Conservation (phyloP, 2,888 invertebrate species). For the Conistra vaccinii region DNA sequence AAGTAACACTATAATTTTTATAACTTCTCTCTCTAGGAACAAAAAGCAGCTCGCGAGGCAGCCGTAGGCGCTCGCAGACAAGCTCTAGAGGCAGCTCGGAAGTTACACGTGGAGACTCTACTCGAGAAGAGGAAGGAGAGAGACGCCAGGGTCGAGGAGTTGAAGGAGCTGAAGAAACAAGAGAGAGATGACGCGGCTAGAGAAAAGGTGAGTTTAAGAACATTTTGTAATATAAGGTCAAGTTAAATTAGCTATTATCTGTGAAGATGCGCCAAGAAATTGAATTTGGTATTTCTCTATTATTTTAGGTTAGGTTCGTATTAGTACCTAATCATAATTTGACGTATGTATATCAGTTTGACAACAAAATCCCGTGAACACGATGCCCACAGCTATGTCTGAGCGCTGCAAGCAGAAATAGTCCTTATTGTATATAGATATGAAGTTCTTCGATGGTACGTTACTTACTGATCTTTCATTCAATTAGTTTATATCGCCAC, state of each 20-base stretch:
- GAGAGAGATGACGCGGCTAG: conserved; percentile 75
- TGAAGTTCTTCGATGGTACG: too few species aligned
- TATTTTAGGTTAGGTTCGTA: too few species aligned
- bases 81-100: conserved; percentile 96
- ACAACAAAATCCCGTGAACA: too few species aligned
- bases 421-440: too few species aligned
- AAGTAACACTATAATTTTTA: not conserved
- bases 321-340: too few species aligned
- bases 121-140: conserved; percentile 95
- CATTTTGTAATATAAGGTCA: not conserved
- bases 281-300: too few species aligned
- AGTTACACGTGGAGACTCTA: conserved; percentile 93
- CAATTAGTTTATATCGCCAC: too few species aligned
- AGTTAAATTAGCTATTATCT: not conserved
- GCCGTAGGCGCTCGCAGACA: conserved; percentile 97
- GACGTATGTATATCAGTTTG: too few species aligned
- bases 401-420: too few species aligned
- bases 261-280: not conserved
- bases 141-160: conserved; percentile 94
- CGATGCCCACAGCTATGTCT: too few species aligned
- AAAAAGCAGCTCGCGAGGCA: conserved; percentile 98
- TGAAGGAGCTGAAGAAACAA: conserved; percentile 89
- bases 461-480: too few species aligned
- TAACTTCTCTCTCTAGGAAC: conserved; percentile 91
- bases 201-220: conserved; percentile 71